Conservation (phyloP, 35 echinoderm and acorn worm species). For the Amphiura filiformis region DNA sequence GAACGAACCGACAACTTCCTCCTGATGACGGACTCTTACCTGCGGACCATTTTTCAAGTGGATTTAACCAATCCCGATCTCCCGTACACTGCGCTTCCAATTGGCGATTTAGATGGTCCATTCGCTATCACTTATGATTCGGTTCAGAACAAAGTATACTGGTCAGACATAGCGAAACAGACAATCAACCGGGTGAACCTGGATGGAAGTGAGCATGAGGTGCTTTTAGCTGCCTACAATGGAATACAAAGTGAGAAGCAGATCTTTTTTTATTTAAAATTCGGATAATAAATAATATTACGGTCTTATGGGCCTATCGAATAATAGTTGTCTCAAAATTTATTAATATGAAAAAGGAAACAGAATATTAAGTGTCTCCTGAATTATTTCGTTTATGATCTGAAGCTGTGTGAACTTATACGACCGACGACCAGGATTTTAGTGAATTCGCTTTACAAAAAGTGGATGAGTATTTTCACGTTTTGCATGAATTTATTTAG, state of each 20-base stretch:
- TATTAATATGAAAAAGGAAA: too few species aligned
- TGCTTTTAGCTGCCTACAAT: neutral
- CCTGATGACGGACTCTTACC: conserved; percentile 23
- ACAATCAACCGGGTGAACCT: conserved; percentile 12
- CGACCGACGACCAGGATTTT: too few species aligned
- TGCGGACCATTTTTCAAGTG: conserved; percentile 44
- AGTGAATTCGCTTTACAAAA: too few species aligned
- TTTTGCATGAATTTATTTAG: too few species aligned
- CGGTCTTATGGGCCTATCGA: too few species aligned
- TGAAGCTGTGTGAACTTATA: too few species aligned
- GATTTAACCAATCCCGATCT: neutral
- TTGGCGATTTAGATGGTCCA: conserved; percentile 19
- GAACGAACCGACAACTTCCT: conserved; percentile 41
- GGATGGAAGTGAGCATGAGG: neutral
- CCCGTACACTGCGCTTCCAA: conserved; percentile 22
- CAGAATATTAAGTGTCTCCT: too few species aligned
- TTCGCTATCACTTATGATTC: conserved; percentile 30
- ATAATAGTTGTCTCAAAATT: too few species aligned
- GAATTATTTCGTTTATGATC: too few species aligned
- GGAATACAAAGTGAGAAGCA: neutral
- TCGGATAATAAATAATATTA: too few species aligned
- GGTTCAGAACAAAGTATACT: conserved; percentile 13
- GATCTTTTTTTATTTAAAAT: too few species aligned
- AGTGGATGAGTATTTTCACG: too few species aligned
- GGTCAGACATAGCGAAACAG: neutral